Percentiles rank a stretch among this genome's conserved stretches.
phyloP scores from a whole-genome alignment of 1,140 invertebrate species.

The Ylistrum balloti region DNA sequence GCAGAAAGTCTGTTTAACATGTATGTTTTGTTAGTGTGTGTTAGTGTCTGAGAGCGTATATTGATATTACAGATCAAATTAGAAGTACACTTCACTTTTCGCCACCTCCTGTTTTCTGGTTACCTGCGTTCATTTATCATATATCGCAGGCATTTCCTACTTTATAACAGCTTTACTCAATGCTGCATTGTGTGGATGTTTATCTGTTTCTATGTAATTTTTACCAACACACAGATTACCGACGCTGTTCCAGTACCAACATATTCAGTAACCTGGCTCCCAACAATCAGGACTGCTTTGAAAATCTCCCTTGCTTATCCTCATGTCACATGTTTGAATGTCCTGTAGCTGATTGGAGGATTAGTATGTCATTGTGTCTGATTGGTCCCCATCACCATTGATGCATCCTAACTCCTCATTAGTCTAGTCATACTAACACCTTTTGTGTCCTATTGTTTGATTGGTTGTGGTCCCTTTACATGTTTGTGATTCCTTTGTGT shows the following conservation, averaged over 20 bases:
- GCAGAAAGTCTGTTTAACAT: conserved; percentile 6
- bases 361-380: conserved; percentile 34
- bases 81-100: neutral
- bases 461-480: neutral
- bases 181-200: neutral
- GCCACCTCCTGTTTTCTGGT: no score
- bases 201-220: neutral
- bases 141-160: no score
- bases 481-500: neutral
- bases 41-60: neutral
- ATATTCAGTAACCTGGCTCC: conserved; percentile 7
- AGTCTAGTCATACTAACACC: neutral
- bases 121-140: no score
- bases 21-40: neutral
- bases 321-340: neutral
- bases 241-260: neutral
- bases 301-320: neutral
- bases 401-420: neutral
- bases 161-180: no score
- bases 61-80: neutral
- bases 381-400: neutral
- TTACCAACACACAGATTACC: conserved; percentile 26
- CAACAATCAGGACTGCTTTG: neutral
- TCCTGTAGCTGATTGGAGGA: conserved; percentile 23
- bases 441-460: conserved; percentile 21